Evolutionary conservation across 2,113 vertebrate species (phyloP).

Genomic region (Phalacrocorax brasilianus): DNA sequence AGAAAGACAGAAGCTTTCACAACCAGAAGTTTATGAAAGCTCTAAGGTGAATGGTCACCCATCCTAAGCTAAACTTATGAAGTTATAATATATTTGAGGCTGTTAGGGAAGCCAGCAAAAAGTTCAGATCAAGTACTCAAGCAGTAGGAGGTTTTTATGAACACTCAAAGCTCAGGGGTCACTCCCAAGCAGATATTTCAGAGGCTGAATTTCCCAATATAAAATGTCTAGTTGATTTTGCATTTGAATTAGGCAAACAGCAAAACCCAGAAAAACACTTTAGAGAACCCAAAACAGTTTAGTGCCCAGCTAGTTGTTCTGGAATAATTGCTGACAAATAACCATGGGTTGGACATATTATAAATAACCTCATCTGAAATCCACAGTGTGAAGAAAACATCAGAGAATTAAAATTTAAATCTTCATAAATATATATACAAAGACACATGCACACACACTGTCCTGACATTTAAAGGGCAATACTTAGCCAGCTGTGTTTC

Average conservation of each 20-base stretch:
- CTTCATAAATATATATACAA: not conserved
- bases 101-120: not conserved
- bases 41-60: not conserved
- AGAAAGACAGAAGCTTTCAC: not conserved
- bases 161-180: not conserved
- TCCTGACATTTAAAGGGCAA: slow-evolving; percentile 45
- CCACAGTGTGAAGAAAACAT: not conserved
- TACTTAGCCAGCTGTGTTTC: slow-evolving; percentile 32
- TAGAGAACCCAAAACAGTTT: not conserved
- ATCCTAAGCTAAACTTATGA: not conserved
- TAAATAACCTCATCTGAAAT: not conserved
- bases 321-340: not conserved
- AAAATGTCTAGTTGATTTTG: not conserved
- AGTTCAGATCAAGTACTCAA: not conserved
- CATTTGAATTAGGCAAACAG: not conserved
- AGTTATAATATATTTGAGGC: not conserved
- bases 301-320: not conserved
- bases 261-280: not conserved
- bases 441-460: not conserved
- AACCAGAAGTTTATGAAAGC: not conserved
- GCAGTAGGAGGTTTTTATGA: not conserved
- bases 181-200: not conserved
- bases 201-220: not conserved
- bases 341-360: not conserved
- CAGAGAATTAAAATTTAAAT: slow-evolving; percentile 21